Conservation (phyloP, 2,888 invertebrate genomes). For the Atrina japonica region DNA sequence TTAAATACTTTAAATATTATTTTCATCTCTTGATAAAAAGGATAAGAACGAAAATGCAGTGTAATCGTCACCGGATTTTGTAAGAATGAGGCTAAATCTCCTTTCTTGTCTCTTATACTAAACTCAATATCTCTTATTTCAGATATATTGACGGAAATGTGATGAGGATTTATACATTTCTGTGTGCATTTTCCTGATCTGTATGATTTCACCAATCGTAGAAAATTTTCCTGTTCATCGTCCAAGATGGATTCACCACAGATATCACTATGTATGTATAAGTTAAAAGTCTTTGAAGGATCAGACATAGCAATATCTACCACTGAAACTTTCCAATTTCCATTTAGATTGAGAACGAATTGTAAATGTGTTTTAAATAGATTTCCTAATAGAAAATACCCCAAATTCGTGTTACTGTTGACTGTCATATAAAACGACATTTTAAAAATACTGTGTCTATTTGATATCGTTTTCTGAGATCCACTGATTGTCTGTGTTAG, state of each 20-base stretch:
- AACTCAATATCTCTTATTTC: too few species aligned
- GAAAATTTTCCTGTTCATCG: slow-evolving; percentile 25
- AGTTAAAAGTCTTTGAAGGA: neutral
- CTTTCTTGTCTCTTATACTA: too few species aligned
- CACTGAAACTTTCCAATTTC: slow-evolving; percentile 10
- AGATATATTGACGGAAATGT: too few species aligned
- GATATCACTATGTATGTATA: slow-evolving; percentile 21
- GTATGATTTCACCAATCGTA: neutral
- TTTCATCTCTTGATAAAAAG: too few species aligned
- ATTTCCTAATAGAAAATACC: slow-evolving; percentile 28
- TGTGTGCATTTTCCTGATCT: too few species aligned
- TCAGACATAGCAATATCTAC: neutral
- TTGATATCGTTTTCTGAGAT: neutral
- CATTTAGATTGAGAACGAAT: slow-evolving; percentile 10
- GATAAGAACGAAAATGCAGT: too few species aligned
- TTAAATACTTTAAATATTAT: too few species aligned
- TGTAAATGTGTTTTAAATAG: slow-evolving; percentile 20
- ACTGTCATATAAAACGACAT: slow-evolving; percentile 23
- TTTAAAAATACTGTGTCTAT: neutral
- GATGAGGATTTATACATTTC: too few species aligned
- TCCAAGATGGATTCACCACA: slow-evolving; percentile 34
- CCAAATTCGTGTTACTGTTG: slow-evolving; percentile 7
- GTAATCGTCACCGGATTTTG: too few species aligned
- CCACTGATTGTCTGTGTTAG: slow-evolving; percentile 26
- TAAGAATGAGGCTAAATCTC: too few species aligned